These are phyloP conservation scores for Datnioides undecimradiatus DNA, from an alignment of 2,113 vertebrate genomes.

Conservation along the genomic window DNA sequence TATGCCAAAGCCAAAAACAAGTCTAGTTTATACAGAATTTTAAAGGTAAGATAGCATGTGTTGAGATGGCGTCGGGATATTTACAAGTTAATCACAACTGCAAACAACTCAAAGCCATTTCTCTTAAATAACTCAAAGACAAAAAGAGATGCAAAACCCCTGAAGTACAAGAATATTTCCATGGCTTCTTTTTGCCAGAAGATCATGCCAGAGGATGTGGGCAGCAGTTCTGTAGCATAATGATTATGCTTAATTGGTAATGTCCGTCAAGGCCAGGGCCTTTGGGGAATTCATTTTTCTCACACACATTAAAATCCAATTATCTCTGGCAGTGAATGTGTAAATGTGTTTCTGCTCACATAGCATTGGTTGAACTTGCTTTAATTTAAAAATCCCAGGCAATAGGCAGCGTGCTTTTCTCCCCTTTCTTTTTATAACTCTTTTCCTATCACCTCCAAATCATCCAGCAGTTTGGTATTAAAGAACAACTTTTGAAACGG, in stretches of 20 bases:
- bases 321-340: slow-evolving; percentile 56
- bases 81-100: background rate
- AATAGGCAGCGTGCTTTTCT: background rate
- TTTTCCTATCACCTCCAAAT: slow-evolving; percentile 30
- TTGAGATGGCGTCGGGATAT: too few relatives aligned
- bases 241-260: slow-evolving; percentile 71
- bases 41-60: background rate
- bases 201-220: slow-evolving; percentile 12
- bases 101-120: slow-evolving; percentile 24
- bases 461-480: slow-evolving; percentile 8
- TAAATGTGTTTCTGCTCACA: slow-evolving; percentile 61
- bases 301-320: slow-evolving; percentile 76
- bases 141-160: background rate
- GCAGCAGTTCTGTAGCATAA: slow-evolving; percentile 54
- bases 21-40: background rate
- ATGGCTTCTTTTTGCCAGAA: slow-evolving; percentile 21
- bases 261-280: slow-evolving; percentile 65
- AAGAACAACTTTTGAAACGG: background rate
- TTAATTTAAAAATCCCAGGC: slow-evolving; percentile 44
- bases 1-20: background rate
- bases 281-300: slow-evolving; percentile 59
- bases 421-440: background rate
- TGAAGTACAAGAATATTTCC: slow-evolving; percentile 28
- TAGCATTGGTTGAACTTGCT: slow-evolving; percentile 31
- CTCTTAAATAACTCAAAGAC: background rate